phyloP scores from a whole-genome alignment of 2,797 vertebrate genomes.

The Microhierax caerulescens region DNA sequence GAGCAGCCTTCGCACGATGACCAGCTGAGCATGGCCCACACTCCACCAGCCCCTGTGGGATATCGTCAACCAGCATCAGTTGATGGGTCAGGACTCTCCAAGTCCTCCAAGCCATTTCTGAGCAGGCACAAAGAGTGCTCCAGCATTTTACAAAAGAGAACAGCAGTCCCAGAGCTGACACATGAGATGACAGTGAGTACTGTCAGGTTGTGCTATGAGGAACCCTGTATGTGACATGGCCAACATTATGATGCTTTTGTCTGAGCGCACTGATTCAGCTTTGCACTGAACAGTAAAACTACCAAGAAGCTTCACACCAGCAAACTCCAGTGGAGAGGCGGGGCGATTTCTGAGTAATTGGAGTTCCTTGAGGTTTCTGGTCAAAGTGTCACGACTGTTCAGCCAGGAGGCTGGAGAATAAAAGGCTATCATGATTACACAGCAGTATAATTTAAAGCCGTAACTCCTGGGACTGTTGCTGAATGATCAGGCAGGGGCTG shows the following conservation, averaged over 20 bases:
- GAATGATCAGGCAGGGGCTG: conserved; percentile 41
- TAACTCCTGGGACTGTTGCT: not conserved
- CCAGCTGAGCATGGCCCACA: not conserved
- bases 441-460: not conserved
- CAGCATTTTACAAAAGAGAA: not conserved
- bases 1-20: not conserved
- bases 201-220: not conserved
- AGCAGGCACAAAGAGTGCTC: not conserved
- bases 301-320: not conserved
- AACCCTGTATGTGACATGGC: not conserved
- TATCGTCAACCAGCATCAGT: not conserved
- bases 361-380: not conserved
- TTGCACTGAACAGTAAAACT: not conserved
- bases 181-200: not conserved
- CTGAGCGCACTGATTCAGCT: not conserved
- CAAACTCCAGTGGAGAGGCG: not conserved
- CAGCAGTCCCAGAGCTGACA: not conserved
- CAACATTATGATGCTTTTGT: not conserved
- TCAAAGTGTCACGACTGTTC: not conserved
- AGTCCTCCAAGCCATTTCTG: not conserved
- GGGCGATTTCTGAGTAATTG: not conserved
- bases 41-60: not conserved
- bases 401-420: not conserved
- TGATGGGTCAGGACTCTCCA: not conserved
- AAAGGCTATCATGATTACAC: not conserved